phyloP scores from a whole-genome alignment of 1,140 invertebrate genomes.

The Aphis gossypii region DNA sequence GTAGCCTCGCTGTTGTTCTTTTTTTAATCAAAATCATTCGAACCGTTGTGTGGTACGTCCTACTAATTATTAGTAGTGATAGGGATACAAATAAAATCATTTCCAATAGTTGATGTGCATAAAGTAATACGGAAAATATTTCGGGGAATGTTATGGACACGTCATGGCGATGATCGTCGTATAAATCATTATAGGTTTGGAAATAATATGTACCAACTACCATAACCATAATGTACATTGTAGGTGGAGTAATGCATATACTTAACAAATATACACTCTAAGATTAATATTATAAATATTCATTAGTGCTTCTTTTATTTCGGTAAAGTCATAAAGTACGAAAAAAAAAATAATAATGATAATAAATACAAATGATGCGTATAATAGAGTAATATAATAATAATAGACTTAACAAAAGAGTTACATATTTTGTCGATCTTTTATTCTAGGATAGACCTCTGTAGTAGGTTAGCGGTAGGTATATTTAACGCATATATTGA shows the following conservation, averaged over 20 bases:
- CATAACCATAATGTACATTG: neutral
- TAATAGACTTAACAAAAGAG: neutral
- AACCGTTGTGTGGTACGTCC: neutral
- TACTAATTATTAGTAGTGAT: constrained; percentile 13
- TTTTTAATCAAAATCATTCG: constrained; percentile 28
- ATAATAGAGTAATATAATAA: neutral
- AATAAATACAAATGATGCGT: neutral
- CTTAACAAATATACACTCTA: neutral
- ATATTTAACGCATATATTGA: neutral
- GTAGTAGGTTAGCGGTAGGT: neutral
- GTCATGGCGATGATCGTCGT: neutral
- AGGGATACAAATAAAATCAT: constrained; percentile 6
- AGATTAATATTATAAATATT: neutral
- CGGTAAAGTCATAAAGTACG: neutral
- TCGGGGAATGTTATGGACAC: neutral
- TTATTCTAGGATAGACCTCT: neutral
- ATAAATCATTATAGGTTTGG: neutral
- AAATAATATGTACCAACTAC: neutral
- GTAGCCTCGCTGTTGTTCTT: neutral
- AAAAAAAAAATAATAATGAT: neutral
- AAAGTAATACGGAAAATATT: neutral
- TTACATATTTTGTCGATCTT: neutral
- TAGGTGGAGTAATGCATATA: neutral
- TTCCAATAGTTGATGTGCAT: neutral
- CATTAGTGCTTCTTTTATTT: neutral